Evolutionary conservation across 2,888 invertebrate genomes (phyloP), one percentile per base, ranked within the genome.

Genomic region (Galerucella pusilla): DNA sequence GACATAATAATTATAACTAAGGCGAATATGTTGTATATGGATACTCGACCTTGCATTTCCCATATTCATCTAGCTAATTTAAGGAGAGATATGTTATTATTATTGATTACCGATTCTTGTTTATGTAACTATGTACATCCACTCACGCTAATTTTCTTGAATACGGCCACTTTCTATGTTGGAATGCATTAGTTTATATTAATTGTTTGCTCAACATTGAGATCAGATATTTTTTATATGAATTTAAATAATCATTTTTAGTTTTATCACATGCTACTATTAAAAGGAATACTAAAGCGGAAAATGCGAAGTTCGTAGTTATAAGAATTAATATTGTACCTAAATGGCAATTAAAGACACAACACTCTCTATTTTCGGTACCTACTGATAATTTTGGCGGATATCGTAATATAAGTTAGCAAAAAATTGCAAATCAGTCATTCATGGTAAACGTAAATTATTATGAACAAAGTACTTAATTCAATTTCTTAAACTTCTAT

Each of bases 101-200:
- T 71, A 71, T 75, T 68, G 63, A 75, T 71, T 63, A 42, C 45
- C 35, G 54, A 54, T 71, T 65, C 61, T 20, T 35, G 54, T 20
- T 75, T 75, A 71, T 57, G 64, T 71, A 75, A 75, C 63, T 64
- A 57, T 63, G 46, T 63, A 75, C 61, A 35, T 63, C 20, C 61
- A 63, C 54, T 68, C 75, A 75, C 71, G 75, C 64, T 68, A 61
- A 71, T 68, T 42, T 63, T 71, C 57, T 61, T 61, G 67, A 63
- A 67, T 45, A 66, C 60, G 66, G 66, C 66, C 57, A 20, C 10
- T 57, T 57, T 11, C 11, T 57, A 57, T 57, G 20, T 57, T 57
- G 16, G 14, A 54, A 54, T 54, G 16, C 16, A 54, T 54, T 54
- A 14, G 57, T 57, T 57, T 20, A 11, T 20, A 57, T 11, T 9